phyloP scores from a whole-genome alignment of 2,797 vertebrate genomes.

The Peromyscus eremicus region DNA sequence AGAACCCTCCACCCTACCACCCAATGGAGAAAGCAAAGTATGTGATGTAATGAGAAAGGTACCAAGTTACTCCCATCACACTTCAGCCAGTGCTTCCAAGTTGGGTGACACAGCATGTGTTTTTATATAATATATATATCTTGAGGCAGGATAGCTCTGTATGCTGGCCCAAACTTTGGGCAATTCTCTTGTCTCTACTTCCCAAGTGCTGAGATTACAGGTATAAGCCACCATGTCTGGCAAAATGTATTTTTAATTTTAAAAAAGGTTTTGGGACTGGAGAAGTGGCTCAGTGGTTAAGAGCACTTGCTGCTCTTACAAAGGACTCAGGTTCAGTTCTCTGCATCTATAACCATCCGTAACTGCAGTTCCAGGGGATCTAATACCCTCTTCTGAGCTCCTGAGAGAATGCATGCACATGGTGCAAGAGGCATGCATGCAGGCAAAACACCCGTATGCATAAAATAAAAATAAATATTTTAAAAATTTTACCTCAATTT shows the following conservation, averaged over 20 bases:
- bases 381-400: neutral
- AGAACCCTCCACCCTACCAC: neutral
- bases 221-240: neutral
- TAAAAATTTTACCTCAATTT: neutral
- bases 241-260: conserved; percentile 3
- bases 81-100: neutral
- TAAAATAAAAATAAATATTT: neutral
- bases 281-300: neutral
- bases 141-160: neutral
- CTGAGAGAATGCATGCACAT: neutral
- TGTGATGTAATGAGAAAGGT: neutral
- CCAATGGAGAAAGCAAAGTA: neutral
- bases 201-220: neutral
- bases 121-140: neutral
- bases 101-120: neutral
- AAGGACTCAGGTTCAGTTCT: neutral
- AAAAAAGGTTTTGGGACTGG: neutral
- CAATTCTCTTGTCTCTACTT: neutral
- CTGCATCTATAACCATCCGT: neutral
- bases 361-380: neutral
- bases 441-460: neutral
- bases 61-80: neutral
- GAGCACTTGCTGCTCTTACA: neutral
- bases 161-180: neutral
- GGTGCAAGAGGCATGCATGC: neutral